Percentiles rank a stretch among this genome's conserved stretches.
phyloP scores from a whole-genome alignment of 2,888 invertebrate species.

The Drosophila recens region DNA sequence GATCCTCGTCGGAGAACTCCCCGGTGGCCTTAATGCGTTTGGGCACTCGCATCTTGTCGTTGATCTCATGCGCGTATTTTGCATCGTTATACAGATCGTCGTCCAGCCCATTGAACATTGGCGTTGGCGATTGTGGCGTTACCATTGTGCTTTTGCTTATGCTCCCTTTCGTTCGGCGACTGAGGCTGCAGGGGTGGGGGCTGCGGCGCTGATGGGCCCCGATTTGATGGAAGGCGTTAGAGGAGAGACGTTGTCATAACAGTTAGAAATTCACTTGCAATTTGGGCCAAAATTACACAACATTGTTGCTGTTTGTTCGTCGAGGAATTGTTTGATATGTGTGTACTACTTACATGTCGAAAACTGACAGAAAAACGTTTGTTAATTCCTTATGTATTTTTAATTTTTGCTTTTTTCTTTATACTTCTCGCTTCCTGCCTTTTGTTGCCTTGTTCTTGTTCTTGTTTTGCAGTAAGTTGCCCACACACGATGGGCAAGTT shows the following conservation, averaged over 20 bases:
- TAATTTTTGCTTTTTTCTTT: conserved; percentile 33
- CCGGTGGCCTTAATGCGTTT: conserved; percentile 92
- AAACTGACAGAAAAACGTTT: conserved; percentile 65
- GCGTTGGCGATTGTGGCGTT: conserved; percentile 87
- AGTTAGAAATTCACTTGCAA: conserved; percentile 60
- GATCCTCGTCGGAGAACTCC: conserved; percentile 89
- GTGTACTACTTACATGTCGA: conserved; percentile 67
- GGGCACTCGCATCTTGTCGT: conserved; percentile 93
- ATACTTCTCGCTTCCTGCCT: conserved; percentile 40
- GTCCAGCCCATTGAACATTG: conserved; percentile 88
- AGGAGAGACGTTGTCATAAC: conserved; percentile 73
- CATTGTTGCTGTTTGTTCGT: conserved; percentile 52
- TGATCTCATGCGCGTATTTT: conserved; percentile 91
- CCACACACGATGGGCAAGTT: too few relatives aligned
- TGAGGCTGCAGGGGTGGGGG: conserved; percentile 8
- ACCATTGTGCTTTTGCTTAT: conserved; percentile 86
- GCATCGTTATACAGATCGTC: conserved; percentile 87
- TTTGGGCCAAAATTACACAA: conserved; percentile 61
- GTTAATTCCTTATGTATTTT: conserved; percentile 43
- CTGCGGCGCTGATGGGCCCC: conserved; percentile 34
- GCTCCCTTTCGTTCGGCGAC: conserved; percentile 1
- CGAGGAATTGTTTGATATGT: conserved; percentile 33
- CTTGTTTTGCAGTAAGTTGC: conserved; percentile 26
- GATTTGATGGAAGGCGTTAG: conserved; percentile 36
- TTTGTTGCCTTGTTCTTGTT: conserved; percentile 65